Evolutionary conservation across 1,140 invertebrate genomes (phyloP).

Genomic region (Solenopsis fugax): DNA sequence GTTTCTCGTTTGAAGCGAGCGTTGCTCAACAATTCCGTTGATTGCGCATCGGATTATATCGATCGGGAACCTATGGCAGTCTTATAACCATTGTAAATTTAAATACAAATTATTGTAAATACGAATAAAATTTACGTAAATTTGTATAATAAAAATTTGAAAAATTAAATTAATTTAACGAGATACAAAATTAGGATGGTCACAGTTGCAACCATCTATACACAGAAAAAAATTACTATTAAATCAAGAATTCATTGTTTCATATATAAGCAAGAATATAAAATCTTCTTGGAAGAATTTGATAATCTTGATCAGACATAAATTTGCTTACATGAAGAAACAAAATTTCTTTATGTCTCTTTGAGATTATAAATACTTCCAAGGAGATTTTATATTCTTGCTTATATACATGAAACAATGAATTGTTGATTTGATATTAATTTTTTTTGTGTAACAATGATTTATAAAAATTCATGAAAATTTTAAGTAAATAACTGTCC

Average conservation of each 20-base stretch:
- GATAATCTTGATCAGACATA: no score
- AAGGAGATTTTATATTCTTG: no score
- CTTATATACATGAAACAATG: no score
- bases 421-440: no score
- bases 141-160: neutral
- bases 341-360: no score
- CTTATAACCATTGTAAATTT: neutral
- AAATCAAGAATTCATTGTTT: no score
- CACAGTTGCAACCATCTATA: neutral
- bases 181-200: neutral
- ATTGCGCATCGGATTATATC: neutral
- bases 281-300: no score
- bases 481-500: neutral
- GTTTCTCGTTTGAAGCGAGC: neutral
- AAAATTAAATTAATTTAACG: neutral
- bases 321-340: no score
- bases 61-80: neutral
- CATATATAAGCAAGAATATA: no score
- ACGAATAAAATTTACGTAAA: neutral
- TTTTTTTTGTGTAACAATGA: neutral
- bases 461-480: conserved; percentile 6
- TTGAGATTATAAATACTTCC: no score
- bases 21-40: neutral
- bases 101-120: neutral
- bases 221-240: no score